Evolutionary conservation across 2,113 vertebrate species (phyloP).

Genomic region (Notothenia coriiceps): DNA sequence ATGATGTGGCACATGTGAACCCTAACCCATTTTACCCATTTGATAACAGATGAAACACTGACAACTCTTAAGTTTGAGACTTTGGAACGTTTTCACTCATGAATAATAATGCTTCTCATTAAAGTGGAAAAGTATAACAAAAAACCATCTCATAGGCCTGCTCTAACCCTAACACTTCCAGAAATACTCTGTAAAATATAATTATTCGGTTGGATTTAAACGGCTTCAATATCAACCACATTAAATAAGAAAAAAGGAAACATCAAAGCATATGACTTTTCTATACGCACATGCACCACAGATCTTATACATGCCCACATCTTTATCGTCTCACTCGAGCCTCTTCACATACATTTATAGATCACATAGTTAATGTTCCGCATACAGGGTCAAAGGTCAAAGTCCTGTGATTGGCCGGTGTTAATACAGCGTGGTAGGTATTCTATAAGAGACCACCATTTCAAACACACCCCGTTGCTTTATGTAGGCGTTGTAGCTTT

Average conservation of each 20-base stretch:
- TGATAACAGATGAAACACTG: background rate
- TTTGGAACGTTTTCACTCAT: background rate
- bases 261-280: background rate
- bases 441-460: background rate
- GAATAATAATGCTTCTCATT: background rate
- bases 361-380: background rate
- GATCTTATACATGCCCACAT: background rate
- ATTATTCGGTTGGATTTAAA: background rate
- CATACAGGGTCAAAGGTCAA: slow-evolving; percentile 2
- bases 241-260: background rate
- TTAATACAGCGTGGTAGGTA: background rate
- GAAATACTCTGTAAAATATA: background rate
- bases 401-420: background rate
- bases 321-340: background rate
- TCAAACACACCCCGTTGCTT: background rate
- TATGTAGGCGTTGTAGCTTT: background rate
- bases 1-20: background rate
- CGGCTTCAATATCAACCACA: background rate
- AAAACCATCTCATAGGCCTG: background rate
- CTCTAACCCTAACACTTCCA: background rate
- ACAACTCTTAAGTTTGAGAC: too few species aligned
- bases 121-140: background rate
- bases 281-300: background rate
- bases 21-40: too few species aligned
- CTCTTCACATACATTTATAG: slow-evolving; percentile 1